Conservation (phyloP, 2,888 invertebrate species). For the Ectemnius lituratus region DNA sequence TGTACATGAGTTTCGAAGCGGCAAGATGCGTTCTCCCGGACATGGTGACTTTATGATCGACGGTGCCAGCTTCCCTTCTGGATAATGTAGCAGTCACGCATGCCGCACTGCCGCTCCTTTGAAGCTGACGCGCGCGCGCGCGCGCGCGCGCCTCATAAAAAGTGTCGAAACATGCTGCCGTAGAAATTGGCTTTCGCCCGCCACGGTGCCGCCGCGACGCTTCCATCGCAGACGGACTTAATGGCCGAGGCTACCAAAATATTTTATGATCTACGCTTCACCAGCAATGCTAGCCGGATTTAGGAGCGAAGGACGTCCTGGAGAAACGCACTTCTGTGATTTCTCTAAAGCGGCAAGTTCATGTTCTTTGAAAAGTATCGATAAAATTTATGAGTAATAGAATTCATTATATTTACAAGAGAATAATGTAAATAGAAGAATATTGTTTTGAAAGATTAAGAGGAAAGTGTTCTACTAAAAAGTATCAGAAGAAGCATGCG, state of each 20-base stretch:
- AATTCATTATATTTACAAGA: too few relatives aligned
- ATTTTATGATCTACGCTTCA: slow-evolving; percentile 56
- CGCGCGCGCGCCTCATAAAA: too few relatives aligned
- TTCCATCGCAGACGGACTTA: slow-evolving; percentile 46
- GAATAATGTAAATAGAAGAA: too few relatives aligned
- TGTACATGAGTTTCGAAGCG: too few relatives aligned
- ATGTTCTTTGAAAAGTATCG: too few relatives aligned
- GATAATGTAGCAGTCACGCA: neutral
- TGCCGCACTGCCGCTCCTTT: neutral
- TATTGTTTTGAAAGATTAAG: too few relatives aligned
- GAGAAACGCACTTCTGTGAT: slow-evolving; percentile 24
- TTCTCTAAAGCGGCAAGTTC: too few relatives aligned
- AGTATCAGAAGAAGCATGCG: too few relatives aligned
- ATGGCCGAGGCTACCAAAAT: slow-evolving; percentile 45
- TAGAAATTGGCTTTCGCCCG: neutral
- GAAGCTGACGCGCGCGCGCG: neutral
- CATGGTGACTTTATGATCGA: neutral
- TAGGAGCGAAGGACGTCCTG: slow-evolving; percentile 58
- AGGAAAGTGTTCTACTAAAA: too few relatives aligned
- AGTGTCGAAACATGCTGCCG: slow-evolving; percentile 11
- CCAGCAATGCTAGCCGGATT: slow-evolving; percentile 44
- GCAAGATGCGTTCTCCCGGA: neutral
- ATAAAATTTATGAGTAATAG: too few relatives aligned
- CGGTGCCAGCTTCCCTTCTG: slow-evolving; percentile 1
- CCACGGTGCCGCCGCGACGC: slow-evolving; percentile 5